Evolutionary conservation across 2,888 invertebrate genomes (phyloP).

Genomic region (Dicyrtoma fusca): DNA sequence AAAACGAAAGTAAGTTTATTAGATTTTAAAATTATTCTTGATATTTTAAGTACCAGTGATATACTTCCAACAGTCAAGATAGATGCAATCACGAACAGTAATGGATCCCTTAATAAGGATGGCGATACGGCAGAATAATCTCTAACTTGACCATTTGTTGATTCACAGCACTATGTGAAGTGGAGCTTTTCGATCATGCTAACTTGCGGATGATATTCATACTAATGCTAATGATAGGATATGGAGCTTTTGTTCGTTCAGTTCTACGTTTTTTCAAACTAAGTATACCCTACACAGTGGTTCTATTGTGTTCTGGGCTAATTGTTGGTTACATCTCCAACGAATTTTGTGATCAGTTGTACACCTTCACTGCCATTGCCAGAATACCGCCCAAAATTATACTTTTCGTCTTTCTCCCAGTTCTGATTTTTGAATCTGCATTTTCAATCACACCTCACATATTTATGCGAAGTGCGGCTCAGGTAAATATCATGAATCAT

Average conservation of each 20-base stretch:
- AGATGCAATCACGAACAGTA: no score
- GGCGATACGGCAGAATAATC: no score
- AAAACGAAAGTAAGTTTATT: no score
- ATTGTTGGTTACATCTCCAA: slow-evolving; percentile 46
- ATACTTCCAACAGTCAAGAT: no score
- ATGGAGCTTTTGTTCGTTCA: slow-evolving; percentile 47
- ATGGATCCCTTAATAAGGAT: no score
- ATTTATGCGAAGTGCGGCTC: slow-evolving; percentile 38
- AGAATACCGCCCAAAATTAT: slow-evolving; percentile 41
- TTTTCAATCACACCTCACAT: slow-evolving; percentile 52
- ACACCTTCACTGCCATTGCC: slow-evolving; percentile 46
- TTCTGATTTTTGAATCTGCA: slow-evolving; percentile 54
- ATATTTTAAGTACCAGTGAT: no score
- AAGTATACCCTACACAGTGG: slow-evolving; percentile 51
- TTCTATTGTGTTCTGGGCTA: slow-evolving; percentile 52
- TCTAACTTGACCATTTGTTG: not conserved
- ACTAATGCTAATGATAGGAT: slow-evolving; percentile 45
- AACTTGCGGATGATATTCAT: slow-evolving; percentile 49
- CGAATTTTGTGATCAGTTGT: slow-evolving; percentile 41
- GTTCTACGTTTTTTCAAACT: slow-evolving; percentile 34
- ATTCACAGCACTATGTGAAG: not conserved
- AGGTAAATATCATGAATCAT: slow-evolving; percentile 20
- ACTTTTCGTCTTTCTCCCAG: slow-evolving; percentile 51
- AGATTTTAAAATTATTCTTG: no score
- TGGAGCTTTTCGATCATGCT: slow-evolving; percentile 40